phyloP scores from a whole-genome alignment of 2,113 vertebrate species.

The Centrocercus urophasianus region DNA sequence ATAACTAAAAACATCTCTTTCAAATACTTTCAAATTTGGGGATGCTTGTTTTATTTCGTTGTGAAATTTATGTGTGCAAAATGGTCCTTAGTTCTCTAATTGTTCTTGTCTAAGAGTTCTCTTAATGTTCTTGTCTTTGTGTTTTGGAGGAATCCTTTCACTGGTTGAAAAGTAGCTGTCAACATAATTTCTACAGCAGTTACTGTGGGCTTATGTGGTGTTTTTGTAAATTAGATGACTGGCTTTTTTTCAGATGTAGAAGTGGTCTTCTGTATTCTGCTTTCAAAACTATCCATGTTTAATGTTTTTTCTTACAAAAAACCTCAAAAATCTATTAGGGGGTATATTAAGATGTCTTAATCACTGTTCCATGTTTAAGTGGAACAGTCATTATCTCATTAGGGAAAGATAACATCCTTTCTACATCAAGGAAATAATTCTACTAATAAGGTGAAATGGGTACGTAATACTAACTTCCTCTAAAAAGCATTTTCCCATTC shows the following conservation, averaged over 20 bases:
- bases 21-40: neutral
- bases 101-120: neutral
- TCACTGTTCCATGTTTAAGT: neutral
- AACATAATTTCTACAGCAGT: neutral
- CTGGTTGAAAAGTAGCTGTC: neutral
- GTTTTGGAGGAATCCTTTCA: neutral
- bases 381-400: slow-evolving; percentile 2
- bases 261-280: neutral
- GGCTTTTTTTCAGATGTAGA: neutral
- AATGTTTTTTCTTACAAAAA: neutral
- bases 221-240: neutral
- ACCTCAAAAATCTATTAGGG: neutral
- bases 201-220: neutral
- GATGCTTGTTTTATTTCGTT: neutral
- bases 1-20: neutral
- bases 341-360: neutral
- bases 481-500: neutral
- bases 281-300: neutral
- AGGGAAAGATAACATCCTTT: slow-evolving; percentile 23
- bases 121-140: neutral
- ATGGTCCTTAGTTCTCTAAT: neutral
- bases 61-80: neutral
- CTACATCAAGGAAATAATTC: slow-evolving; percentile 32
- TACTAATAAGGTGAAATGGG: slow-evolving; percentile 7
- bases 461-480: slow-evolving; percentile 9